These are phyloP conservation scores for Cyclina sinensis DNA, from an alignment of 1,140 invertebrate species.

Conservation along the genomic window DNA sequence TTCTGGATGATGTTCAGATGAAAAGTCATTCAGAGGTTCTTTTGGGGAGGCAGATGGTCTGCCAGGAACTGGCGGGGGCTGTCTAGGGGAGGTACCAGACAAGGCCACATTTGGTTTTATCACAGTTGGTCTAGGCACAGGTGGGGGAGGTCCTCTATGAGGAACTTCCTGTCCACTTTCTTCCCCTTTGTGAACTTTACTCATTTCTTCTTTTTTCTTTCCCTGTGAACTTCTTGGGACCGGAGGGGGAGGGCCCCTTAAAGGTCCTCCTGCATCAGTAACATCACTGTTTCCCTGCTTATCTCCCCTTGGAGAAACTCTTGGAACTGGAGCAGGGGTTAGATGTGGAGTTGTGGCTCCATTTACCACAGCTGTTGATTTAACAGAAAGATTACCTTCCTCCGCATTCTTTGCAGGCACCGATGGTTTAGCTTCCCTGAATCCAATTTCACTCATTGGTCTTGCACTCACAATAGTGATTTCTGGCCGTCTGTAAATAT, in stretches of 20 bases:
- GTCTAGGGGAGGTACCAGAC: background rate
- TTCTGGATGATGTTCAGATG: background rate
- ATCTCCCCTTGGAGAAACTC: constrained; percentile 1
- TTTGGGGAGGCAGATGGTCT: background rate
- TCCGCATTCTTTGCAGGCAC: background rate
- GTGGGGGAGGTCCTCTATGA: constrained; percentile 20
- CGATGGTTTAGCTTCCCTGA: constrained; percentile 71
- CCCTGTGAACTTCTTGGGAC: background rate
- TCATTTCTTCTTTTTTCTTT: background rate
- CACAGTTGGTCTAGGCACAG: constrained; percentile 52
- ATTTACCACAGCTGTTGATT: background rate
- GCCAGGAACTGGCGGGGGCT: constrained; percentile 24
- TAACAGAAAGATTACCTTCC: background rate
- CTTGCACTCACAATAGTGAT: constrained; percentile 83
- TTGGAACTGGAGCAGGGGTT: constrained; percentile 13
- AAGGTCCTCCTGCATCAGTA: background rate
- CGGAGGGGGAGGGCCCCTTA: constrained; percentile 31
- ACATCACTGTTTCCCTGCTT: background rate
- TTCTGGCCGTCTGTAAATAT: constrained; percentile 77
- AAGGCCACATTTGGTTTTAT: constrained; percentile 42
- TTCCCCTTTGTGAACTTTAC: background rate
- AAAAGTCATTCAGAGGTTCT: background rate
- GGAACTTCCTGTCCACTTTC: background rate
- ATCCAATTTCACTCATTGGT: constrained; percentile 84
- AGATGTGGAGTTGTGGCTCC: background rate